Conservation (phyloP, 92 coral and sea anemone genomes). For the Parazoanthus swiftii region DNA sequence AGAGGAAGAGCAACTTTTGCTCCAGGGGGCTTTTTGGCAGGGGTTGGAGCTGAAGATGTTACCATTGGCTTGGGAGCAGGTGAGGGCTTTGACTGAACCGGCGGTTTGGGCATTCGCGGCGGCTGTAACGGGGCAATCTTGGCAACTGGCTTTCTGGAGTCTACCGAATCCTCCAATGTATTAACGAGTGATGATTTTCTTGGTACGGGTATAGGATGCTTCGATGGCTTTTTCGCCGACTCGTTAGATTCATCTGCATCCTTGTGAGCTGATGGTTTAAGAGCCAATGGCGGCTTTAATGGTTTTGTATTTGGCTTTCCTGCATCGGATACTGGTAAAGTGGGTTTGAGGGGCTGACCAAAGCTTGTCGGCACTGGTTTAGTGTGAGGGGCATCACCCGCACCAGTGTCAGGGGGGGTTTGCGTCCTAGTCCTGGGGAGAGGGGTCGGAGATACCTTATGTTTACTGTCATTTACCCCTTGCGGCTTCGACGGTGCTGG, state of each 20-base stretch:
- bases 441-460: constrained; percentile 8
- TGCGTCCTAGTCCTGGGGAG: constrained; percentile 26
- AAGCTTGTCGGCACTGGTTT: not conserved
- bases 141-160: not conserved
- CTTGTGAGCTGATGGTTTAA: constrained; percentile 9
- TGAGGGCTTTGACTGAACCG: not conserved
- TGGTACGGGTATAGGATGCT: constrained; percentile 11
- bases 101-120: constrained; percentile 2
- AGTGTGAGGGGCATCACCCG: not conserved
- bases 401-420: not conserved
- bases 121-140: constrained; percentile 3
- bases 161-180: not conserved
- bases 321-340: not conserved
- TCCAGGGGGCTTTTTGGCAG: constrained; percentile 10
- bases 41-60: constrained; percentile 1
- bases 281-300: not conserved
- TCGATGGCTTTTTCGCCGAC: constrained; percentile 1
- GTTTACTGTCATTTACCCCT: not conserved
- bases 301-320: not conserved
- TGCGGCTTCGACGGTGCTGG: constrained; percentile 14
- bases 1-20: constrained; percentile 34
- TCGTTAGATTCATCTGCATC: not conserved
- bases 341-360: not conserved
- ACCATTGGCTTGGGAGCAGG: constrained; percentile 3
- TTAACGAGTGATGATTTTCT: constrained; percentile 1